Evolutionary conservation across 2,797 vertebrate genomes (phyloP), one percentile per base, ranked within the genome.

Genomic region (Crenichthys baileyi): DNA sequence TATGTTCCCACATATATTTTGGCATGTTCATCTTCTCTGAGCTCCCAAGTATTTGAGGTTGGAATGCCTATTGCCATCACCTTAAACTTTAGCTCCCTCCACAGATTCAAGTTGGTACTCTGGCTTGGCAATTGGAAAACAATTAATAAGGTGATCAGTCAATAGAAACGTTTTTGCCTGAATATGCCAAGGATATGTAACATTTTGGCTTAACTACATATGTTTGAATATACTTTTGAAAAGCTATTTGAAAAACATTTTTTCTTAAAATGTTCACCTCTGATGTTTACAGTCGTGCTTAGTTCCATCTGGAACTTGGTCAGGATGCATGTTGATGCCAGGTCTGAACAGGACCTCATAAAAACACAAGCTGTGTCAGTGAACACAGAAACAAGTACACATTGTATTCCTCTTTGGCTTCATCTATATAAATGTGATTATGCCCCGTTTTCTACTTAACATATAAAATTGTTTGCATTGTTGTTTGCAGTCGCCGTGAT

Each of bases 401-500:
- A 39, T 36, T 31, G 7, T 65, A 20, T 18, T 65, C 29, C 18
- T 16, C 50, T 51, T 51, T 2, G 18, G 50, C 61, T 39, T 61
- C 58, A 29, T 13, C 26, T 31, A 13, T 61, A 61, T 61, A 77
- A 61, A 36, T 53, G 7, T 18, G 9, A 20, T 9, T 5, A 56
- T 73, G 12, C 5, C 4, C 20, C 46, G 24, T 63, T 63, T 8
- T 84, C 5, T 85, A 70, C 56, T 78, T 3, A 70, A 68, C 22
- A 63, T 31, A 31, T 31, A 2, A 31, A 31, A 2, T 31, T 31
- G 22, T 65, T 72, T 7, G 68, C 5, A 0, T 48, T 71, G 41
- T 79, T 89, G 78, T 92, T 56, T 88, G 65, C 90, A 99, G 98
- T 96, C 98, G 98, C 91, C 97, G 98, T 88, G 98, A 99, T 95